Conservation (phyloP, 2,888 invertebrate species). For the Melanostoma mellinum region DNA sequence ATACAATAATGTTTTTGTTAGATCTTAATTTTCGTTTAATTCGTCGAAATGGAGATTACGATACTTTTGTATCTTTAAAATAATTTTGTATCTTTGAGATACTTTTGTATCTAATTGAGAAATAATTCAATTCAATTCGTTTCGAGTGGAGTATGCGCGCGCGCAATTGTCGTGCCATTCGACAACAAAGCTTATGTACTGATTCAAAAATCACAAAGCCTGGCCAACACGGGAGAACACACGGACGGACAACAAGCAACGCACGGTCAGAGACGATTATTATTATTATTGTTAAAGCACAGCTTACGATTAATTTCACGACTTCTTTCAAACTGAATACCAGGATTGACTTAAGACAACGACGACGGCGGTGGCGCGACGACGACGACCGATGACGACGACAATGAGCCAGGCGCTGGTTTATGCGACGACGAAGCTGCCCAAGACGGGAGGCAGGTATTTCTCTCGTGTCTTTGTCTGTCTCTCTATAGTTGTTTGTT, state of each 20-base stretch:
- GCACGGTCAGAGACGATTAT: conserved; percentile 52
- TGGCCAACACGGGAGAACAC: conserved; percentile 3
- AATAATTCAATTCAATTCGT: conserved; percentile 17
- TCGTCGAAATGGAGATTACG: conserved; percentile 43
- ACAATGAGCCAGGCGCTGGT: no score
- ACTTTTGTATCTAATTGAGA: conserved; percentile 18
- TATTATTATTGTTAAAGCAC: conserved; percentile 54
- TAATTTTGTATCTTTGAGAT: conserved; percentile 18
- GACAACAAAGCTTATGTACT: conserved; percentile 37
- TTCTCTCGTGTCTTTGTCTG: conserved; percentile 41
- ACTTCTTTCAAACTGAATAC: conserved; percentile 72
- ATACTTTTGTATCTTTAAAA: conserved; percentile 32
- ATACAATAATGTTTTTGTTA: conserved; percentile 1
- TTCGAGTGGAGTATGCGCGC: conserved; percentile 20
- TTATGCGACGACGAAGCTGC: not conserved
- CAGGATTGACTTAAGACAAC: conserved; percentile 58
- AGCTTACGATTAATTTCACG: conserved; percentile 73
- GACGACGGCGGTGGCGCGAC: conserved; percentile 15
- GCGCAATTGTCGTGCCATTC: conserved; percentile 60
- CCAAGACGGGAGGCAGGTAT: conserved; percentile 51
- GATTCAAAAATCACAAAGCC: conserved; percentile 42
- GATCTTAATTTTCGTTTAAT: conserved; percentile 41
- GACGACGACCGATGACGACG: no score
- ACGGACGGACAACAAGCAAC: conserved; percentile 38
- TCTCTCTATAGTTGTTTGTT: conserved; percentile 59